Base-by-base conservation (phyloP, 2,113 vertebrate genomes). In the Eptatretus burgeri region DNA sequence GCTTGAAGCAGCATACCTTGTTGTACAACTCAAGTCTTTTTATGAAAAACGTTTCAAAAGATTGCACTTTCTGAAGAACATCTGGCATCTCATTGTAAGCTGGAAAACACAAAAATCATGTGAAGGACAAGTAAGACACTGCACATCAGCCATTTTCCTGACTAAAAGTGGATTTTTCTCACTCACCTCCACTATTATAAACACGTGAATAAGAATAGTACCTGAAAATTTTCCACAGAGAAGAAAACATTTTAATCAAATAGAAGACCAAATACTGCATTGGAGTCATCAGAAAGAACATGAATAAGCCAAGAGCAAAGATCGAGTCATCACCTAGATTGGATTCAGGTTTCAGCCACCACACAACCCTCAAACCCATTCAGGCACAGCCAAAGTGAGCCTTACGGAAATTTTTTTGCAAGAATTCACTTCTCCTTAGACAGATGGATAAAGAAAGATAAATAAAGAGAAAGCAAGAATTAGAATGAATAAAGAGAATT, bases 11-110 rank as follows among this genome's bases (percentile, higher is more conserved):
- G n/a, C n/a, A 20, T 74, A 93, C 91, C 80, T 98, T 98, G 68
- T 98, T 80, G 70, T 91, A 95, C 60, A 93, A 76, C 19, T 94
- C 77, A 73, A 98, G 85, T 67, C 67, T 79, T 13, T 73, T 74
- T 49, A 72, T 70, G 67, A 93, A 94, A 70, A 86, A 98, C 49
- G 80, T 79, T 68, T 93, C 87, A 79, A 98, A 93, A 14, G 78
- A 81, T 75, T 80, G 77, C 69, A 82, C 84, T 76, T 88, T 96
- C 76, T 74, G 75, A 69, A 85, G 76, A 71, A 74, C 80, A 49
- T 82, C 81, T 56, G 80, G 78, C 64, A 70, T 82, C 67, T 77
- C 71, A 50, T 78, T 78, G 71, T 84, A 98, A 67, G 77, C 89
- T 98, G 2, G 12, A 69, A 64, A 62, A 12, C 67, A 71, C 68